These are phyloP conservation scores for Euphonia xanthogaster DNA, from an alignment of 2,797 vertebrate genomes.

Conservation along the genomic window DNA sequence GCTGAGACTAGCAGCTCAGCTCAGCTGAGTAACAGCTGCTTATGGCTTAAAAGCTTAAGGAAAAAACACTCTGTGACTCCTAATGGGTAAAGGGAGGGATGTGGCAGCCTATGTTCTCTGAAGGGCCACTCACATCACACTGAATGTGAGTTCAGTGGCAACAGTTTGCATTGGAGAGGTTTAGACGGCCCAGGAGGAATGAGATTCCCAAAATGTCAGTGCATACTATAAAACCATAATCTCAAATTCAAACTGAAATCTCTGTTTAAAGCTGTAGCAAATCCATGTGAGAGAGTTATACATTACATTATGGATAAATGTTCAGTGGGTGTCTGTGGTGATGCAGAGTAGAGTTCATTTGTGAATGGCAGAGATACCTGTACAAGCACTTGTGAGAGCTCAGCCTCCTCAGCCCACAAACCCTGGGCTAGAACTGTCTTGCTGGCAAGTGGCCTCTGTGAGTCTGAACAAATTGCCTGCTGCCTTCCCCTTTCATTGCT, in stretches of 20 bases:
- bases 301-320: neutral
- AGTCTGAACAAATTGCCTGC: neutral
- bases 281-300: neutral
- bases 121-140: neutral
- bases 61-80: neutral
- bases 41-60: neutral
- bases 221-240: neutral
- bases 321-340: neutral
- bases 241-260: neutral
- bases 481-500: neutral
- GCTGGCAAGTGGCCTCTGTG: neutral
- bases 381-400: neutral
- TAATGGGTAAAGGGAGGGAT: neutral
- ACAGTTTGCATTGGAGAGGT: neutral
- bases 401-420: accelerated
- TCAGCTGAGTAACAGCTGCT: neutral
- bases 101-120: neutral
- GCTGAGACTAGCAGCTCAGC: neutral
- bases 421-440: neutral
- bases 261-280: neutral
- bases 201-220: neutral
- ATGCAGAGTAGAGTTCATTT: neutral
- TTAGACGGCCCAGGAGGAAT: neutral
- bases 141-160: neutral
- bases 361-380: neutral